phyloP scores from a whole-genome alignment of 2,888 invertebrate species.

The Shargacucullia verbasci region DNA sequence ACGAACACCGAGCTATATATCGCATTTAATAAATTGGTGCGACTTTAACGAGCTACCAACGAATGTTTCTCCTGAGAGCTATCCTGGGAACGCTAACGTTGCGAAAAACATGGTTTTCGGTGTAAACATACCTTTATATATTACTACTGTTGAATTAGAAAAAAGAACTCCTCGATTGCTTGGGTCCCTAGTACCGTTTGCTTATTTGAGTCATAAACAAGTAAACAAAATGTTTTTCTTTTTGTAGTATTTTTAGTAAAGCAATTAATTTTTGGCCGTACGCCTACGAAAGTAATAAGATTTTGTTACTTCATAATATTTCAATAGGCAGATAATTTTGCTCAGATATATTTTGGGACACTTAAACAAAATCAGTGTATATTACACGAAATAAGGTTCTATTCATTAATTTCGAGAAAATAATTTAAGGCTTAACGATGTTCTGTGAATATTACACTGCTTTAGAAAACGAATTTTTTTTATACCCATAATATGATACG shows the following conservation, averaged over 20 bases:
- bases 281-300: slow-evolving; percentile 1
- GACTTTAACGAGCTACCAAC: slow-evolving; percentile 65
- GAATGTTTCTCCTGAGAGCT: slow-evolving; percentile 71
- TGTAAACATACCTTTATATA: slow-evolving; percentile 49
- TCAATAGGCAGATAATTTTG: too few species aligned
- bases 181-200: slow-evolving; percentile 33
- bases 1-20: slow-evolving; percentile 60
- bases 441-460: too few species aligned
- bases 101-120: slow-evolving; percentile 49
- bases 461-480: too few species aligned
- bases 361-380: too few species aligned
- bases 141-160: slow-evolving; percentile 25
- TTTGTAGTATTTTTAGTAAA: too few species aligned
- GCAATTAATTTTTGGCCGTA: slow-evolving; percentile 30
- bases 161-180: slow-evolving; percentile 40
- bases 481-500: too few species aligned
- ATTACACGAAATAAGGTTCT: too few species aligned
- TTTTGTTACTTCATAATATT: slow-evolving; percentile 7
- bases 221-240: slow-evolving; percentile 21
- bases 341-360: too few species aligned
- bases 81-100: slow-evolving; percentile 50
- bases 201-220: slow-evolving; percentile 28
- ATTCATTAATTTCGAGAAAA: too few species aligned
- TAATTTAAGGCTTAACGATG: too few species aligned
- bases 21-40: slow-evolving; percentile 70